Evolutionary conservation across 53 echinoderm and acorn worm species (phyloP).

Genomic region (Echinometra lucunter): DNA sequence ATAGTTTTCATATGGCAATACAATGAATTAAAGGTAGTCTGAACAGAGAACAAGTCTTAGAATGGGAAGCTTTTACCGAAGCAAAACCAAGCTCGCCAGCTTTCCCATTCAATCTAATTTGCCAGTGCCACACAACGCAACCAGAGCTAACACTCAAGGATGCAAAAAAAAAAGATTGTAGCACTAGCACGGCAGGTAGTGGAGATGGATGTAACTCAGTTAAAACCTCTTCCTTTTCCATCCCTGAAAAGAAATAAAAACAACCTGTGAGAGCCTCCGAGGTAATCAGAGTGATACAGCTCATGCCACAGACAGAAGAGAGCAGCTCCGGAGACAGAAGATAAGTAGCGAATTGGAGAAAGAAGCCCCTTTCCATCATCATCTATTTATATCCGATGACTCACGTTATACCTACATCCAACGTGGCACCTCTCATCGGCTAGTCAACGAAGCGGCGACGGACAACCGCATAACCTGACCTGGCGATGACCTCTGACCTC

Average conservation of each 20-base stretch:
- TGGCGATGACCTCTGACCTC: conserved; percentile 27
- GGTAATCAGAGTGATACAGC: conserved; percentile 41
- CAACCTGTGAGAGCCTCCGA: conserved; percentile 50
- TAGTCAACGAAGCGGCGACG: background rate
- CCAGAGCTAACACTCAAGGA: background rate
- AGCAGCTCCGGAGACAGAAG: conserved; percentile 31
- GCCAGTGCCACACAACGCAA: background rate
- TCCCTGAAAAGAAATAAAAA: background rate
- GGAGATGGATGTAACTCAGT: conserved; percentile 26
- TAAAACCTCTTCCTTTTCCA: background rate
- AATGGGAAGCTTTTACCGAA: background rate
- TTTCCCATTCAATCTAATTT: background rate
- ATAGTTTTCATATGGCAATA: too few species aligned
- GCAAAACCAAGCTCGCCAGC: background rate
- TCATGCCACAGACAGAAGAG: conserved; percentile 29
- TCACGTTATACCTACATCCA: conserved; percentile 49
- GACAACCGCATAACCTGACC: background rate
- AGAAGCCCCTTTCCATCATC: conserved; percentile 42
- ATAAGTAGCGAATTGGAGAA: conserved; percentile 10
- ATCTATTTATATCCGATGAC: conserved; percentile 58
- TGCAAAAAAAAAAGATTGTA: background rate
- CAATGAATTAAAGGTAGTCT: too few species aligned
- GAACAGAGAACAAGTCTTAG: background rate
- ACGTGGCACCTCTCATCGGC: conserved; percentile 15
- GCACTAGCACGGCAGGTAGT: background rate